Percentiles rank a stretch among this genome's conserved stretches.
Evolutionary conservation across 2,113 vertebrate genomes (phyloP).

Genomic region (Cebus imitator): DNA sequence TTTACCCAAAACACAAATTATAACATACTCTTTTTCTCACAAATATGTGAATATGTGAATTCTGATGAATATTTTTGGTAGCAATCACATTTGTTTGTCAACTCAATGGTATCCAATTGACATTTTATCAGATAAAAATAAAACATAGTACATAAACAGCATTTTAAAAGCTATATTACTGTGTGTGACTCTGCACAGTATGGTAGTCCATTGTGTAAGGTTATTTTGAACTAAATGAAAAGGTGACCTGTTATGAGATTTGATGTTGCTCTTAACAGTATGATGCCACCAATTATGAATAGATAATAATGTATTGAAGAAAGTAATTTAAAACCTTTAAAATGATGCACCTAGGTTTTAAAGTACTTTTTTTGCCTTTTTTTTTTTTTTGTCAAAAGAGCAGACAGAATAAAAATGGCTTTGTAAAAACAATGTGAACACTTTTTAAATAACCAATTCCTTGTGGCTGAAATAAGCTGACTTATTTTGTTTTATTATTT

Average conservation of each 20-base stretch:
- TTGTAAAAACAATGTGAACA: constrained; percentile 49
- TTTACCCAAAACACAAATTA: neutral
- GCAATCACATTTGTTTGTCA: constrained; percentile 12
- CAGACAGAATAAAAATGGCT: constrained; percentile 49
- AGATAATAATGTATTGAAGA: too few species aligned
- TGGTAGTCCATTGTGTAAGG: constrained; percentile 25
- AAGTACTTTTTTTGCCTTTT: constrained; percentile 51
- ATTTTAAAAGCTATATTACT: constrained; percentile 34
- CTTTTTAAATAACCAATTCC: constrained; percentile 49
- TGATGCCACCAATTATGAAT: constrained; percentile 7
- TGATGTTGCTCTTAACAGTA: constrained; percentile 59
- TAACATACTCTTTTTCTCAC: neutral
- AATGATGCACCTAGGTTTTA: constrained; percentile 49
- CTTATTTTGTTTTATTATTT: neutral
- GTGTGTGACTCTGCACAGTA: neutral
- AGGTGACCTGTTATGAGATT: constrained; percentile 62
- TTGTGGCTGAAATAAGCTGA: neutral
- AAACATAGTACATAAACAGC: neutral
- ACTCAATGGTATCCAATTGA: neutral
- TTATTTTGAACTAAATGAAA: constrained; percentile 71
- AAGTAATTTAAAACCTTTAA: too few species aligned
- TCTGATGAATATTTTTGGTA: neutral
- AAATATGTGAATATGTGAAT: neutral
- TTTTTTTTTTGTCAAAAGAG: neutral
- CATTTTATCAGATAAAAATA: neutral